Base-by-base conservation (phyloP, 2,888 invertebrate species). In the Andrena bicolor region DNA sequence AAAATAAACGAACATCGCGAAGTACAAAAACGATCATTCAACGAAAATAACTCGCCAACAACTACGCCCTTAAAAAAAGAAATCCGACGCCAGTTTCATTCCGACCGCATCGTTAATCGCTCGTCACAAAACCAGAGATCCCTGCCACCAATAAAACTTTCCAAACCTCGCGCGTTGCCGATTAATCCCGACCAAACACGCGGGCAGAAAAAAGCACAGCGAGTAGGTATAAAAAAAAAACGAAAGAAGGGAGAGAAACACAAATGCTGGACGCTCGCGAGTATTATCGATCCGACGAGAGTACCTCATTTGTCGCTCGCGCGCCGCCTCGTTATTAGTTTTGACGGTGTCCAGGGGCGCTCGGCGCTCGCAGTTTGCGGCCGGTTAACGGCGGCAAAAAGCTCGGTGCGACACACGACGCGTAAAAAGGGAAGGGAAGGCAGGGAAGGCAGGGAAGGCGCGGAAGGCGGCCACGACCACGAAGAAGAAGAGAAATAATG, bases 371-470 rank as follows among this genome's bases (percentile, higher is more conserved):
- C 72, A 30, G 53, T 68, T 82, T 48, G 75, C 72, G 68, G 77
- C 64, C 68, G 64, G 73, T 78, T 76, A 80, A 68, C 83, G 76
- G 26, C 51, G 68, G 73, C 71, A 77, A 83, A 74, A 83, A 76
- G 76, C 71, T 30, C 16, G 71, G 13, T n/a, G 53, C 53, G 82
- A 80, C 56, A 63, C 60, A 51, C 28, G 8, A 26, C 49, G 28
- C 28, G 73, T 48, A 51, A 73, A 66, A 75, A 23, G n/a, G 20
- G 53, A 70, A 48, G n/a, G 56, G 35, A n/a, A 26, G 26, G 49
- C 16, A 13, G 8, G 23, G 76, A 68, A 70, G 48, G 69, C 35
- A 48, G n/a, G 56, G 35, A n/a, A 26, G 26, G 49, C 16, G n/a
- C 8, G 23, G 76, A 68, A 70, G 48, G 69, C 35, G 60, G 61